A percentile compares a stretch with the other conserved stretches of the same genome.
Conservation (phyloP, 2,797 vertebrate species). For the Ctenochaetus hawaiiensis region DNA sequence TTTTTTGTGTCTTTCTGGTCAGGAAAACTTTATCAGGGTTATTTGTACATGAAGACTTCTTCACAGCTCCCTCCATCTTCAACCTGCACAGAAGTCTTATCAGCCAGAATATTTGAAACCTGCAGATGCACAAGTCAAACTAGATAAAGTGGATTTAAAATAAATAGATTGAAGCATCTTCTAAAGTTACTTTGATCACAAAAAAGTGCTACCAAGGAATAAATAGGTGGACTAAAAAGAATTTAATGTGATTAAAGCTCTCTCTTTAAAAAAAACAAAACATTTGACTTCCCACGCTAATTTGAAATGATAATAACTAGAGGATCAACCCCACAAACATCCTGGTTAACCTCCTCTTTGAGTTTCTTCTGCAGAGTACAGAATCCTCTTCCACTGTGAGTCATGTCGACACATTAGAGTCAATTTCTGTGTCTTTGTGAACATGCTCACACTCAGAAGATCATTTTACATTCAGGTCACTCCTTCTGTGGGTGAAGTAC, state of each 20-base stretch:
- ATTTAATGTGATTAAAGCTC: no score
- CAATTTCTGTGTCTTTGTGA: slow-evolving; percentile 5
- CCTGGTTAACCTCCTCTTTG: not conserved
- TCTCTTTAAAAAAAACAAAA: no score
- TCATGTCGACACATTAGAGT: not conserved
- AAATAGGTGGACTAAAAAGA: no score
- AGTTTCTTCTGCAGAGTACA: not conserved
- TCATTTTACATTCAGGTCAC: slow-evolving; percentile 67
- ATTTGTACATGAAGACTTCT: not conserved
- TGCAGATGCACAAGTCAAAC: no score
- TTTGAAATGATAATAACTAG: no score
- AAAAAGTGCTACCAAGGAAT: no score
- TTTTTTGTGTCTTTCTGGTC: slow-evolving; percentile 6
- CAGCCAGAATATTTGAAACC: no score
- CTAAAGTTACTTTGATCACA: no score
- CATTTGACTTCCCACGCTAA: no score
- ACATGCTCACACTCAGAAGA: slow-evolving; percentile 20
- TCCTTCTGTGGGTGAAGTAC: slow-evolving; percentile 73
- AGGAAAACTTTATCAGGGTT: not conserved
- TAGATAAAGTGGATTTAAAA: not conserved
- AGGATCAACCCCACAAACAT: no score
- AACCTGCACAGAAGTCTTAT: not conserved
- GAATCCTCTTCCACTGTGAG: not conserved
- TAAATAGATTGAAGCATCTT: no score
- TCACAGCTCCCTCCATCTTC: not conserved